Percentiles rank a stretch among this genome's conserved stretches.
Evolutionary conservation across 2,797 vertebrate species (phyloP).

Genomic region (Adelosebastes latens): DNA sequence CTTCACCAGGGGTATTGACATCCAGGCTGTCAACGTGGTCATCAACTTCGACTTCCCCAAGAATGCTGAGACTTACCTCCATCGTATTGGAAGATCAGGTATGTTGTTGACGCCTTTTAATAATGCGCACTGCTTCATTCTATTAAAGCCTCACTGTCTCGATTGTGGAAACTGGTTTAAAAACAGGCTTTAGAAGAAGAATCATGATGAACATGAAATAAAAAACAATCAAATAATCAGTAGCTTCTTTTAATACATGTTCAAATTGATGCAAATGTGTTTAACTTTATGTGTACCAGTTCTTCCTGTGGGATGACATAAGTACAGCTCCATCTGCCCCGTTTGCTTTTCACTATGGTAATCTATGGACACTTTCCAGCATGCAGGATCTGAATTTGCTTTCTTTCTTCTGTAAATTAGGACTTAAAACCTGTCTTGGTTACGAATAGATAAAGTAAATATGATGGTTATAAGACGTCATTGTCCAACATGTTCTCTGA

Average conservation of each 20-base stretch:
- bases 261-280: not conserved
- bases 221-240: not conserved
- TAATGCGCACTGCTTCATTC: not conserved
- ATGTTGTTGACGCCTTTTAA: not conserved
- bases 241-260: not conserved
- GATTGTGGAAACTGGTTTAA: not conserved
- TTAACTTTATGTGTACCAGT: not conserved
- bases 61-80: constrained; percentile 87
- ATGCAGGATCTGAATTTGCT: not conserved
- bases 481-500: constrained; percentile 38
- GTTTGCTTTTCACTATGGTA: not conserved
- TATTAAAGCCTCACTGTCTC: not conserved
- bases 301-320: not conserved
- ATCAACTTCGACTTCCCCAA: constrained; percentile 90
- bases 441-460: not conserved
- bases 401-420: not conserved
- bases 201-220: not conserved
- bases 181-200: not conserved
- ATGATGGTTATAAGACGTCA: not conserved
- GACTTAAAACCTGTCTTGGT: not conserved
- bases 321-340: not conserved
- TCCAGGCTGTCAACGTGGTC: constrained; percentile 88
- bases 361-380: not conserved
- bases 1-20: constrained; percentile 89
- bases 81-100: constrained; percentile 89